Conservation (phyloP, 1,140 invertebrate genomes). For the Danaus plexippus region DNA sequence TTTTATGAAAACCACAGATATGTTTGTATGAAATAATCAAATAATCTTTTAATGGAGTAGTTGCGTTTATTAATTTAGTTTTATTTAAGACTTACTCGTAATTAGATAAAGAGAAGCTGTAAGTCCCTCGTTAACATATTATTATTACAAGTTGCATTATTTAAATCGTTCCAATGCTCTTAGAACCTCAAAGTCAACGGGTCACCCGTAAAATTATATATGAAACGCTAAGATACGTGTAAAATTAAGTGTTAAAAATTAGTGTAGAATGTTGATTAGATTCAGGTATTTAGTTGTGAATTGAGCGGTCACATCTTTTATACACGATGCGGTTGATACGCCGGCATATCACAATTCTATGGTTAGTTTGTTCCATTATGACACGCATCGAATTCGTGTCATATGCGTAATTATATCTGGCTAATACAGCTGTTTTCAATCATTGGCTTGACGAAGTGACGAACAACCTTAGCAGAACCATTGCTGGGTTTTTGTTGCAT, state of each 20-base stretch:
- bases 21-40: too few relatives aligned
- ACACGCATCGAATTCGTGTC: conserved; percentile 58
- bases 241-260: conserved; percentile 71
- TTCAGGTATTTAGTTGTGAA: conserved; percentile 65
- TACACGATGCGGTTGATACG: conserved; percentile 49
- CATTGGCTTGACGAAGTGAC: conserved; percentile 24
- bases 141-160: conserved; percentile 3
- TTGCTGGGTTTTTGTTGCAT: conserved; percentile 22
- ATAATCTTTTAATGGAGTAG: too few relatives aligned
- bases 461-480: conserved; percentile 22
- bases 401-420: conserved; percentile 65
- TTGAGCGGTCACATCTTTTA: conserved; percentile 64
- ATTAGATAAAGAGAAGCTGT: too few relatives aligned
- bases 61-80: too few relatives aligned
- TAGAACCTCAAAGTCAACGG: conserved; percentile 16
- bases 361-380: conserved; percentile 64
- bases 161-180: conserved; percentile 4
- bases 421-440: conserved; percentile 54
- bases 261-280: conserved; percentile 70
- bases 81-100: too few relatives aligned
- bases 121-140: too few relatives aligned
- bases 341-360: conserved; percentile 64
- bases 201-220: conserved; percentile 54
- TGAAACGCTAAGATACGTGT: conserved; percentile 66
- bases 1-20: too few relatives aligned